Evolutionary conservation across 23 tunicate genomes (phyloP).

Genomic region (Pegea sp.): DNA sequence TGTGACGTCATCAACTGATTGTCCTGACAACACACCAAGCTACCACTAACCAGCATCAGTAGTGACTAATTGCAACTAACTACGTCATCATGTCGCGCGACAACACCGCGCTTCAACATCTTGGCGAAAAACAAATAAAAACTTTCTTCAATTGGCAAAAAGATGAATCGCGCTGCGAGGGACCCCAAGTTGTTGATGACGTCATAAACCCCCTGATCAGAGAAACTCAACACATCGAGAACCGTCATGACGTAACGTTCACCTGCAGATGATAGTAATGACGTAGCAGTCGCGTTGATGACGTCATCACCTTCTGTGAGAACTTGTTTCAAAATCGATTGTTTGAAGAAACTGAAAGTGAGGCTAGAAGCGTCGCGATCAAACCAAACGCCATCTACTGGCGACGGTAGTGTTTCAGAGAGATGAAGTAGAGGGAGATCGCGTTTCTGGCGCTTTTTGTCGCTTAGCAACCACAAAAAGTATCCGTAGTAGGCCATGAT

Average conservation of each 20-base stretch:
- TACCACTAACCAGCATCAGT: not conserved
- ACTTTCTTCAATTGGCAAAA: conserved; percentile 89
- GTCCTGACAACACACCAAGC: conserved; percentile 7
- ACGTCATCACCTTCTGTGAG: conserved; percentile 79
- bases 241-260: conserved; percentile 85
- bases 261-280: conserved; percentile 35
- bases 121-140: conserved; percentile 78
- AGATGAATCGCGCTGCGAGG: conserved; percentile 79
- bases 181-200: conserved; percentile 71
- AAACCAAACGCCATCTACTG: not conserved
- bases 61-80: no score
- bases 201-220: conserved; percentile 87
- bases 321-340: conserved; percentile 51
- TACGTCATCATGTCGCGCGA: conserved; percentile 14
- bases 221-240: conserved; percentile 47
- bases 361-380: conserved; percentile 23
- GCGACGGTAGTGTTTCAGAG: conserved; percentile 25
- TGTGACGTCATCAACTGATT: conserved; percentile 10
- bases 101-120: conserved; percentile 30
- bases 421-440: conserved; percentile 36
- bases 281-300: no score
- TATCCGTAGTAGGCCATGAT: conserved; percentile 33
- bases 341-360: conserved; percentile 69
- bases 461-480: conserved; percentile 34
- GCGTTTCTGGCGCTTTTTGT: conserved; percentile 12